Evolutionary conservation across 2,113 vertebrate genomes (phyloP).

Genomic region (Corvus hawaiiensis): DNA sequence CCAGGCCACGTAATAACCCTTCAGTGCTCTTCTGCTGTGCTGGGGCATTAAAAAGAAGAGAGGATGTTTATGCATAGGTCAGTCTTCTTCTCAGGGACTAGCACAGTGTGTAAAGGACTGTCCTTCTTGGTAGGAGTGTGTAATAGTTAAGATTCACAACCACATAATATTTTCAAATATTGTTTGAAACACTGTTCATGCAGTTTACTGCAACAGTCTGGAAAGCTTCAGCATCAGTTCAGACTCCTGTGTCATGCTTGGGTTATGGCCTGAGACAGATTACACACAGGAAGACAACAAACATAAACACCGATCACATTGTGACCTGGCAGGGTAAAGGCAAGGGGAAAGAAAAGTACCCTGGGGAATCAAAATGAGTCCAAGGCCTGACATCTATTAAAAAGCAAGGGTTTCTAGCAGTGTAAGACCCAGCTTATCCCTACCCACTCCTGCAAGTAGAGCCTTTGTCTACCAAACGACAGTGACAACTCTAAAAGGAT

Average conservation of each 20-base stretch:
- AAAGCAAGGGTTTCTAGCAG: not conserved
- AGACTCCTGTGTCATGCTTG: not conserved
- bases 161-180: slow-evolving; percentile 11
- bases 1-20: not conserved
- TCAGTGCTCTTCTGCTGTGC: not conserved
- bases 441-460: not conserved
- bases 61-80: not conserved
- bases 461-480: not conserved
- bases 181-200: slow-evolving; percentile 5
- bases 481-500: not conserved
- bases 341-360: not conserved
- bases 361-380: not conserved
- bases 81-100: not conserved
- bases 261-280: not conserved
- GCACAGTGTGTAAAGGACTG: not conserved
- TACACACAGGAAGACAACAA: not conserved
- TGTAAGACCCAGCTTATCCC: not conserved
- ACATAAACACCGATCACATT: not conserved
- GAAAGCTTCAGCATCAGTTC: not conserved
- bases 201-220: slow-evolving; percentile 19
- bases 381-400: not conserved
- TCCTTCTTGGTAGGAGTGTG: not conserved
- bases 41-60: not conserved
- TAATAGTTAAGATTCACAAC: not conserved
- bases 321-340: not conserved